phyloP scores from a whole-genome alignment of 2,888 invertebrate species.

The Periphyllus acericola region DNA sequence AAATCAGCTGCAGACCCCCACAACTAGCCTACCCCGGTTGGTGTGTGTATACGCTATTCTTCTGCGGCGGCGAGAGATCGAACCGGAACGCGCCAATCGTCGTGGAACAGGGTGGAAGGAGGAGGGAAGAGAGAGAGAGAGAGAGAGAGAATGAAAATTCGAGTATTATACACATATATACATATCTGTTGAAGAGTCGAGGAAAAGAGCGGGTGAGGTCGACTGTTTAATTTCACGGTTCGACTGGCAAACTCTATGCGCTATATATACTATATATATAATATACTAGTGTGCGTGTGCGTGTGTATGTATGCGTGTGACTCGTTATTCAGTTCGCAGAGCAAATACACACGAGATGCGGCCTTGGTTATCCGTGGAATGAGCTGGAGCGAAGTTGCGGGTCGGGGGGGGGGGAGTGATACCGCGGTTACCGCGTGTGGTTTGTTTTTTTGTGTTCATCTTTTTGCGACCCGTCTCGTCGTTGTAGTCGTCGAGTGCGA shows the following conservation, averaged over 20 bases:
- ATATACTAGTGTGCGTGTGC: conserved; percentile 3
- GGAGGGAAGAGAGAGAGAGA: neutral
- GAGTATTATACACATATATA: neutral
- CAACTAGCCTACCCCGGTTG: neutral
- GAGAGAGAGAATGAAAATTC: neutral
- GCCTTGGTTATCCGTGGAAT: conserved; percentile 1
- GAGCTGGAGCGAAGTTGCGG: neutral
- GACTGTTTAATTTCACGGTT: conserved; percentile 62
- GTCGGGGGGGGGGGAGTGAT: neutral
- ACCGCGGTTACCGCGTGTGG: neutral
- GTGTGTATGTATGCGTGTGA: neutral
- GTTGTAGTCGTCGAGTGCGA: neutral
- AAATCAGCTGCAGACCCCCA: conserved; percentile 54
- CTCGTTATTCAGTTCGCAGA: conserved; percentile 50
- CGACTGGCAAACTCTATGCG: conserved; percentile 51
- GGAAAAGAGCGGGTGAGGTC: neutral
- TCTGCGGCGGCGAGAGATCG: conserved; percentile 44
- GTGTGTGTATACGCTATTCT: conserved; percentile 12
- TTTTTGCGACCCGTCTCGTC: neutral
- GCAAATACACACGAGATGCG: conserved; percentile 32
- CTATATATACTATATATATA: neutral
- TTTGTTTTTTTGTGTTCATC: neutral
- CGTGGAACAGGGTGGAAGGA: neutral
- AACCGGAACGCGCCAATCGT: conserved; percentile 50
- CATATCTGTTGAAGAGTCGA: neutral